Evolutionary conservation across 2,888 invertebrate species (phyloP), one percentile per base, ranked within the genome.

Genomic region (Mesorhabditis belari): DNA sequence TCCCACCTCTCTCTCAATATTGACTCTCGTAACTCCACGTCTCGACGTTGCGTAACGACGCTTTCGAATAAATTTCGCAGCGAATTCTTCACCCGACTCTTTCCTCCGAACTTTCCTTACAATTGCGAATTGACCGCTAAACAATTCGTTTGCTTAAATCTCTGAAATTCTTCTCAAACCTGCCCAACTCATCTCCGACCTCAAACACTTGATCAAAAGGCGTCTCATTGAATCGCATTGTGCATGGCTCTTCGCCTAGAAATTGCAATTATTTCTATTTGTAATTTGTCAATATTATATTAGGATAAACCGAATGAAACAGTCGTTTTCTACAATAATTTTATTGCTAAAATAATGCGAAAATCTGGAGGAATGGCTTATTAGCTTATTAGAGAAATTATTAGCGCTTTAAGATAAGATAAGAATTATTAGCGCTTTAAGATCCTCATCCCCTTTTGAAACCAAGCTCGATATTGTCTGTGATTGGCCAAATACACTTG

Each of bases 111-210:
- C 87, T 76, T 85, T 84, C 73, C 85, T 83, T 35, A 87, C 87
- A 56, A 86, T 84, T 5, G 87, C 87, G 81, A 87, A 87, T 81
- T 87, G 87, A 55, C 87, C 87, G 80, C 87, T 87, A 76, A 21
- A 83, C 82, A n/a, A n/a, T n/a, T n/a, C n/a, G 57, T 26, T 23
- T 19, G n/a, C 49, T 26, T 44, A 27, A 25, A n/a, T 21, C 23
- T 19, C n/a, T 21, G 19, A 1, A 23, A 21, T 24, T 49, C 49
- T 24, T 23, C 49, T 28, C 29, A 51, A 73, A 85, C 85, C 85
- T 85, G 75, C 86, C 86, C 75, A 86, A 83, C 77, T 86, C 85
- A 73, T 86, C 85, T 61, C 83, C 82, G 57, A 86, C 76, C 60
- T 85, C 84, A 76, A 85, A 86, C 70, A 83, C 82, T 63, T 83